These are phyloP conservation scores for Paratrypauchen microcephalus DNA, from an alignment of 2,797 vertebrate species.

Conservation along the genomic window DNA sequence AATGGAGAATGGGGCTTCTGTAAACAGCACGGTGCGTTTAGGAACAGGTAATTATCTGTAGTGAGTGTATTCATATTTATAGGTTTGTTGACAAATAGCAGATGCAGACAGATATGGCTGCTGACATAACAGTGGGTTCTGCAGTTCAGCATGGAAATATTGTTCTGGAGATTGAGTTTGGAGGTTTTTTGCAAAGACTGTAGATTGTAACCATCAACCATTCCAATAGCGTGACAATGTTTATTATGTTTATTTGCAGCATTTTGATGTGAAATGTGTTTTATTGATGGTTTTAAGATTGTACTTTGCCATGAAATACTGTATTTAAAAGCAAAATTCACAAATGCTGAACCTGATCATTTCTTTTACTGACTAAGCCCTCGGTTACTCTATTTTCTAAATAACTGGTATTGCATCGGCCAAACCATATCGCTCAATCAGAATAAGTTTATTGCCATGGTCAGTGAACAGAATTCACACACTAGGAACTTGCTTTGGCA, in stretches of 20 bases:
- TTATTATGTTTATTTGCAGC: background rate
- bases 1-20: constrained; percentile 1
- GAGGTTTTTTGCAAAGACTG: background rate
- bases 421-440: too few relatives aligned
- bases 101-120: constrained; percentile 28
- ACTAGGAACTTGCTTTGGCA: too few relatives aligned
- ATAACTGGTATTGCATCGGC: too few relatives aligned
- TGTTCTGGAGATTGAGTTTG: background rate
- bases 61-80: constrained; percentile 22
- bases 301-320: too few relatives aligned
- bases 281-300: too few relatives aligned
- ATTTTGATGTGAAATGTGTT: too few relatives aligned
- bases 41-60: constrained; percentile 11
- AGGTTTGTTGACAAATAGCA: constrained; percentile 28
- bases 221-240: background rate
- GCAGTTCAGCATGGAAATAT: background rate
- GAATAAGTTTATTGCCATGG: too few relatives aligned
- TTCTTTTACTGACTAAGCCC: too few relatives aligned
- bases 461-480: too few relatives aligned
- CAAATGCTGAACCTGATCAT: too few relatives aligned
- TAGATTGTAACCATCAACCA: background rate
- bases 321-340: too few relatives aligned
- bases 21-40: background rate
- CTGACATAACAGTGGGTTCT: background rate
- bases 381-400: too few relatives aligned